phyloP scores from a whole-genome alignment of 2,888 invertebrate species.

The Lepeophtheirus nordmannii region DNA sequence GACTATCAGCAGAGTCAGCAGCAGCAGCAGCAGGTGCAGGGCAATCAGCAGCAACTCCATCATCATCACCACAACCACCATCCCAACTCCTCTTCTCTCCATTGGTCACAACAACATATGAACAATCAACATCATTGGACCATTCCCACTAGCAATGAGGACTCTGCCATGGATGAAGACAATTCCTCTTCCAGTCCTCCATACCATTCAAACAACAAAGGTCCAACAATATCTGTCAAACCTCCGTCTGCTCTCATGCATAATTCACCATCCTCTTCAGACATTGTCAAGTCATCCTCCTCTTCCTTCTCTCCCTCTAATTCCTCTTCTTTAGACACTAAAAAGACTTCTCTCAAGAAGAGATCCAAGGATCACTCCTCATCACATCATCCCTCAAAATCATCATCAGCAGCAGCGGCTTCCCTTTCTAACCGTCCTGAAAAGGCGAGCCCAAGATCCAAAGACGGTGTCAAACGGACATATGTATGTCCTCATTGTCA shows the following conservation, averaged over 20 bases:
- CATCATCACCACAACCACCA: not conserved
- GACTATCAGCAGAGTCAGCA: not conserved
- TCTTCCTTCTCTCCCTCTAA: not conserved
- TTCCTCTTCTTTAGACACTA: not conserved
- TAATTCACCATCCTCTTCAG: not conserved
- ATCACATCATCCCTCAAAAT: not conserved
- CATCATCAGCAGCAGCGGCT: not conserved
- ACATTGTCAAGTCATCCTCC: no score
- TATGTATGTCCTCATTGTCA: slow-evolving; percentile 22
- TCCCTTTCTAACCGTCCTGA: not conserved
- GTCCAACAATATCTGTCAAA: not conserved
- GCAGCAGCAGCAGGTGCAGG: no score
- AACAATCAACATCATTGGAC: not conserved
- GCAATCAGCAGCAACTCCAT: no score
- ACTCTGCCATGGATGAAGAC: slow-evolving; percentile 8
- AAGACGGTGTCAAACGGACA: slow-evolving; percentile 10
- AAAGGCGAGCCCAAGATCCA: not conserved
- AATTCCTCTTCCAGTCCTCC: not conserved
- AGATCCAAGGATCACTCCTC: not conserved
- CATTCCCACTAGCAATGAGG: not conserved
- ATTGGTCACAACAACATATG: not conserved
- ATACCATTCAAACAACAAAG: not conserved
- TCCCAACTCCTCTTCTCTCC: not conserved
- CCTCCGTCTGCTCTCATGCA: not conserved
- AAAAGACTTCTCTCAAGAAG: not conserved